phyloP scores from a whole-genome alignment of 2,888 invertebrate genomes.

The Epirrhoe tristata region DNA sequence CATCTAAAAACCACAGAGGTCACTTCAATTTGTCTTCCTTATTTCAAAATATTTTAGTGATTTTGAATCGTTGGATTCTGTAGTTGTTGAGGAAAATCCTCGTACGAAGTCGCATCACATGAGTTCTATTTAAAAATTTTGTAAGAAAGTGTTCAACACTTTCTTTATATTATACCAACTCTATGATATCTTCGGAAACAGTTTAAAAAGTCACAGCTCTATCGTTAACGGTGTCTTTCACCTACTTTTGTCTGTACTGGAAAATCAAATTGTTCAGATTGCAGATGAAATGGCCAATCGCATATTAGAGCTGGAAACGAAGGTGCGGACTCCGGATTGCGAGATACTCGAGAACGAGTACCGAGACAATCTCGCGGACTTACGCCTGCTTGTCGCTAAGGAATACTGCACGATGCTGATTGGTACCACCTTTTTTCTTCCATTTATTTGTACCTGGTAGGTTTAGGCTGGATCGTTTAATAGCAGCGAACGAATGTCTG shows the following conservation, averaged over 20 bases:
- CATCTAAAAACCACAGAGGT: too few relatives aligned
- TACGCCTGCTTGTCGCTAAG: conserved; percentile 85
- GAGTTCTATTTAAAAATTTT: not conserved
- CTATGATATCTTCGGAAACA: not conserved
- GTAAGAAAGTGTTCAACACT: not conserved
- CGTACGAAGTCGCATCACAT: not conserved
- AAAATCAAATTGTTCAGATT: conserved; percentile 59
- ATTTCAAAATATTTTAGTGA: too few relatives aligned
- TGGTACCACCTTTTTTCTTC: conserved; percentile 61
- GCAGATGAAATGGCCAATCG: conserved; percentile 84
- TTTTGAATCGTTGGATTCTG: too few relatives aligned
- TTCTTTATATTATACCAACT: not conserved
- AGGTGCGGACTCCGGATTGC: conserved; percentile 83
- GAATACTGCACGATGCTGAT: conserved; percentile 86
- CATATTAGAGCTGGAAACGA: conserved; percentile 78
- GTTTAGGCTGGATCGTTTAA: not conserved
- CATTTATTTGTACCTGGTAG: not conserved
- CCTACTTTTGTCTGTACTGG: conserved; percentile 11
- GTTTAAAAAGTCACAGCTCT: not conserved
- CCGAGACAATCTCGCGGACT: conserved; percentile 84
- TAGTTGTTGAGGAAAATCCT: too few relatives aligned
- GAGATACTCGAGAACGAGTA: conserved; percentile 75
- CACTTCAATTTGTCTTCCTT: too few relatives aligned
- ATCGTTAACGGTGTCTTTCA: not conserved
- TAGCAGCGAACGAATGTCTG: not conserved